phyloP scores from a whole-genome alignment of 2,797 vertebrate species.

The Furcifer pardalis region DNA sequence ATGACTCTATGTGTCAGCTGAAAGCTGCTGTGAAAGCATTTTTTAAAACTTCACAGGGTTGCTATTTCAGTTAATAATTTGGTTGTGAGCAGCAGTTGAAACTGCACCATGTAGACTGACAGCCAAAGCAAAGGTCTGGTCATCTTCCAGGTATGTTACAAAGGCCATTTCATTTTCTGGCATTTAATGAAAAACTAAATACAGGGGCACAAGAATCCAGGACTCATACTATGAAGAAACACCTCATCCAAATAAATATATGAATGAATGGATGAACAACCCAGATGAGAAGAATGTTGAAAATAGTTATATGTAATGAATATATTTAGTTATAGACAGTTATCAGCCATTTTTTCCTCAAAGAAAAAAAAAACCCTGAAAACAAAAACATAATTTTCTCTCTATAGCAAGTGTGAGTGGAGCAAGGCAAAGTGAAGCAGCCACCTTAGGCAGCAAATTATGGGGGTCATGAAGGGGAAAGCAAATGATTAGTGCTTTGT shows the following conservation, averaged over 20 bases:
- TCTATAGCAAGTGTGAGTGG: too few relatives aligned
- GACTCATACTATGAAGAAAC: constrained; percentile 26
- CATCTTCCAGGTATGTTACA: constrained; percentile 52
- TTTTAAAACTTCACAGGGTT: constrained; percentile 49
- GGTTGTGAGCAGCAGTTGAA: constrained; percentile 44
- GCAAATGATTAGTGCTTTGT: too few relatives aligned
- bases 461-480: neutral
- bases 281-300: neutral
- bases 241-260: neutral
- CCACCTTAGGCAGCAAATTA: neutral
- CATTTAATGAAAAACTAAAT: constrained; percentile 42
- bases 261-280: neutral
- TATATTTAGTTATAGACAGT: neutral
- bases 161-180: constrained; percentile 39
- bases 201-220: constrained; percentile 28
- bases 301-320: neutral
- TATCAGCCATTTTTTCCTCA: neutral
- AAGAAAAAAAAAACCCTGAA: neutral
- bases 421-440: neutral
- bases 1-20: constrained; percentile 35
- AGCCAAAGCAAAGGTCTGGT: constrained; percentile 49
- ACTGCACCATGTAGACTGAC: constrained; percentile 32
- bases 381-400: neutral
- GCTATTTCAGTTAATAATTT: constrained; percentile 58
- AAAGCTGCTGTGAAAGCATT: constrained; percentile 17